These are phyloP conservation scores for Passerina amoena DNA, from an alignment of 2,113 vertebrate species.

Conservation along the genomic window DNA sequence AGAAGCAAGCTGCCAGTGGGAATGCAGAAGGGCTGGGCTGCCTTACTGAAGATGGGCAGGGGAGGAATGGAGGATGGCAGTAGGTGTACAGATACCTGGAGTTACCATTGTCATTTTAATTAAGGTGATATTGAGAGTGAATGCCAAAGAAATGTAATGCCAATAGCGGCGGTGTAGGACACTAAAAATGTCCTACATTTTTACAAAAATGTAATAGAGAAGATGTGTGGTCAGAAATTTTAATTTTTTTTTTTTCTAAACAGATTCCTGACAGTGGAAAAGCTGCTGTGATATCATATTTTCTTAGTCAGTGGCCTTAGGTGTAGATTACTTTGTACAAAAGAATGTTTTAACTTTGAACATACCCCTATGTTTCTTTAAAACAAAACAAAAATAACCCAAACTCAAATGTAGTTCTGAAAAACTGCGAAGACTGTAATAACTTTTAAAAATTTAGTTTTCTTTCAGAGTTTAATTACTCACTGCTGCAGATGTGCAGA, in stretches of 20 bases:
- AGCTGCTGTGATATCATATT: background rate
- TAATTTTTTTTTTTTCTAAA: background rate
- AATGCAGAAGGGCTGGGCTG: background rate
- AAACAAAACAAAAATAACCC: background rate
- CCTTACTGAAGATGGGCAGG: background rate
- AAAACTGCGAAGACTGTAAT: background rate
- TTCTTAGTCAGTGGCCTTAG: background rate
- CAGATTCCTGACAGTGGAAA: background rate
- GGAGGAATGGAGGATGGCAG: background rate
- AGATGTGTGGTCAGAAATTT: background rate
- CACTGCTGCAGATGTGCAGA: constrained; percentile 13
- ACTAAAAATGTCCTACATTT: background rate
- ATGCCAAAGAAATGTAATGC: background rate
- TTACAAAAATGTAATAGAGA: background rate
- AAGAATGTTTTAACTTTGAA: background rate
- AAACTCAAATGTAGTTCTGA: background rate
- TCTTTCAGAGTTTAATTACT: constrained; percentile 9
- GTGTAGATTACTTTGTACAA: background rate
- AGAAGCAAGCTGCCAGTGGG: background rate
- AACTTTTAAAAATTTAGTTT: constrained; percentile 8
- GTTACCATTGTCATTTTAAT: background rate
- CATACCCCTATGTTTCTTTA: background rate
- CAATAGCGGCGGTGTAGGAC: background rate
- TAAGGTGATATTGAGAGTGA: background rate
- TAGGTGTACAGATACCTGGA: background rate